phyloP scores from a whole-genome alignment of 1,140 invertebrate species.

The Cotesia vestalis region DNA sequence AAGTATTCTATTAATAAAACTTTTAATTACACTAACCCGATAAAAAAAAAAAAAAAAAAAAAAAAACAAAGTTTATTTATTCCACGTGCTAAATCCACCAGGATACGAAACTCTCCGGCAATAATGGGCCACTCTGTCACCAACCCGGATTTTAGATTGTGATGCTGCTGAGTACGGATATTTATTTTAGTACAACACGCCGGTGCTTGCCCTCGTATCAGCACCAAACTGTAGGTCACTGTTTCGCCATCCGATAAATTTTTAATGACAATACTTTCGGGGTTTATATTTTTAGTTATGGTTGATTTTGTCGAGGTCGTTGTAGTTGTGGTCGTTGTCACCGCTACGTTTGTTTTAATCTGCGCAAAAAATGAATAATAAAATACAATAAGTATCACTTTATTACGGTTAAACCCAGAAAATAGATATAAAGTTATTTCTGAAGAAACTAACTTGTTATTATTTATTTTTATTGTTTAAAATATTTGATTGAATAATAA shows the following conservation, averaged over 20 bases:
- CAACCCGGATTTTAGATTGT: constrained; percentile 20
- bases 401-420: neutral
- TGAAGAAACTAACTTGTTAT: no score
- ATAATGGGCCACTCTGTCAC: constrained; percentile 59
- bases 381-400: no score
- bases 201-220: constrained; percentile 56
- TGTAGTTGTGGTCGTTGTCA: constrained; percentile 43
- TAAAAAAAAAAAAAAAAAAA: constrained; percentile 17
- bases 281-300: constrained; percentile 49
- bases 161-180: constrained; percentile 52
- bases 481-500: no score
- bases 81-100: constrained; percentile 56
- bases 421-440: neutral
- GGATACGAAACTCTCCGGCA: constrained; percentile 57
- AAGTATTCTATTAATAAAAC: neutral
- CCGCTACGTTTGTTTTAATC: constrained; percentile 54
- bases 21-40: no score
- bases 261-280: constrained; percentile 53
- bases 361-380: constrained; percentile 33
- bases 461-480: no score
- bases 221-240: constrained; percentile 58
- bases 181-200: constrained; percentile 50
- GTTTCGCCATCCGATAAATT: constrained; percentile 59
- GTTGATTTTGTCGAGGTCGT: constrained; percentile 39
- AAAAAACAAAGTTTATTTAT: constrained; percentile 50